Evolutionary conservation across 2,113 vertebrate genomes (phyloP).

Genomic region (Heloderma charlesbogerti): DNA sequence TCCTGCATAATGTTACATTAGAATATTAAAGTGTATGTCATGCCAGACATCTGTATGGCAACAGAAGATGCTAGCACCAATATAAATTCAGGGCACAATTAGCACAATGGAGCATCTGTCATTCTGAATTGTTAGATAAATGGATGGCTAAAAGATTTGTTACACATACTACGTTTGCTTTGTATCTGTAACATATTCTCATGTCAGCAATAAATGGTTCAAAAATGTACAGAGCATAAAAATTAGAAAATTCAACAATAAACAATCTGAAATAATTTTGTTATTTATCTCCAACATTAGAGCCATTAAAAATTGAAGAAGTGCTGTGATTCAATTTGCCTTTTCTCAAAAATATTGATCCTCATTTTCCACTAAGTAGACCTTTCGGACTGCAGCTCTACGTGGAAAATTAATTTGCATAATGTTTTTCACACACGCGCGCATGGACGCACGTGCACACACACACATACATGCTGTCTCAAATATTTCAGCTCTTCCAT

Average conservation of each 20-base stretch:
- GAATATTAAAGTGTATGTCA: constrained; percentile 53
- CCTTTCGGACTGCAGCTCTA: constrained; percentile 63
- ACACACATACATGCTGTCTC: no score
- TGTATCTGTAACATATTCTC: constrained; percentile 25
- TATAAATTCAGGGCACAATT: constrained; percentile 56
- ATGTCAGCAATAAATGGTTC: constrained; percentile 46
- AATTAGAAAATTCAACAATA: constrained; percentile 60
- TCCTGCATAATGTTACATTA: constrained; percentile 41
- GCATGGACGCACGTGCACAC: no score
- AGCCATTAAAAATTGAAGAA: constrained; percentile 69
- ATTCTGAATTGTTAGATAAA: constrained; percentile 57
- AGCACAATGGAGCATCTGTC: constrained; percentile 47
- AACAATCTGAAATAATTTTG: constrained; percentile 64
- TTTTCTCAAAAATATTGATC: constrained; percentile 75
- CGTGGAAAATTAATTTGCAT: constrained; percentile 74
- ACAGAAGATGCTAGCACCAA: constrained; percentile 30
- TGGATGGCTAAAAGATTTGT: constrained; percentile 48
- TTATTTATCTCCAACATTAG: constrained; percentile 70
- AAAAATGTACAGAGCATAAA: constrained; percentile 58
- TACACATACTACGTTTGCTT: constrained; percentile 50
- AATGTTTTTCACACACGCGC: constrained; percentile 43
- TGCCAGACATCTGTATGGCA: constrained; percentile 13
- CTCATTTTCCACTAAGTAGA: constrained; percentile 64
- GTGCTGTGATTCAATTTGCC: constrained; percentile 67
- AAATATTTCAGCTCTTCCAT: no score